Percentiles rank a stretch among this genome's conserved stretches.
Conservation (phyloP, 2,888 invertebrate species). For the Iselma pallidipennis region DNA sequence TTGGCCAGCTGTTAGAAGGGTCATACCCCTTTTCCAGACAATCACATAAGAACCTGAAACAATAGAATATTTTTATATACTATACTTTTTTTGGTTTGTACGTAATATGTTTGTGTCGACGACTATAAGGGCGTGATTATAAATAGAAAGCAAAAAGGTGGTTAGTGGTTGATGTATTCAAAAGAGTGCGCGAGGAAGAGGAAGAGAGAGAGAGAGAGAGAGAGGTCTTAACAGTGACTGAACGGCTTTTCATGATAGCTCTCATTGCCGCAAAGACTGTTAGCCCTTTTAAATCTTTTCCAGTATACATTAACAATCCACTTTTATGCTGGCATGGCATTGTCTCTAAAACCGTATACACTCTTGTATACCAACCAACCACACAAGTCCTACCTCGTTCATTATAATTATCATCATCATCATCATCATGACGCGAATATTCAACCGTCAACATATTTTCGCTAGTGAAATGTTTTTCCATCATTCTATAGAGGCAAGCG, state of each 20-base stretch:
- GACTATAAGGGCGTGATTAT: background rate
- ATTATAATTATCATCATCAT: slow-evolving; percentile 21
- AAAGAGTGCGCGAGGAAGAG: background rate
- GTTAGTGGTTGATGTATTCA: background rate
- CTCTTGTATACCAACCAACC: background rate
- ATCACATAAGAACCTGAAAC: slow-evolving; percentile 59
- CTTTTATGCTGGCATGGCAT: slow-evolving; percentile 28
- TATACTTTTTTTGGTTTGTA: background rate
- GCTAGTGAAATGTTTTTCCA: background rate
- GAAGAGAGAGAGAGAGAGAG: background rate
- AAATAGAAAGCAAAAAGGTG: background rate
- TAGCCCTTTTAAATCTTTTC: slow-evolving; percentile 30
- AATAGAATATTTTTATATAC: background rate
- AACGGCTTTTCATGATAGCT: slow-evolving; percentile 10
- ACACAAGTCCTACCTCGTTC: background rate
- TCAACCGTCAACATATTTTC: background rate
- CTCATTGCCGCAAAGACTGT: slow-evolving; percentile 16
- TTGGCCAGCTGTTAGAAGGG: slow-evolving; percentile 59
- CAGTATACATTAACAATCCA: slow-evolving; percentile 30
- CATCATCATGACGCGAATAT: slow-evolving; percentile 8
- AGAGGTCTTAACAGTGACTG: slow-evolving; percentile 5
- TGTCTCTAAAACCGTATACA: slow-evolving; percentile 25
- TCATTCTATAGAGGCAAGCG: too few relatives aligned
- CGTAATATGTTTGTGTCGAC: too few relatives aligned
- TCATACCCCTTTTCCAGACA: slow-evolving; percentile 60